Evolutionary conservation across 2,797 vertebrate genomes (phyloP), one percentile per base, ranked within the genome.

Genomic region (Graptemys geographica): DNA sequence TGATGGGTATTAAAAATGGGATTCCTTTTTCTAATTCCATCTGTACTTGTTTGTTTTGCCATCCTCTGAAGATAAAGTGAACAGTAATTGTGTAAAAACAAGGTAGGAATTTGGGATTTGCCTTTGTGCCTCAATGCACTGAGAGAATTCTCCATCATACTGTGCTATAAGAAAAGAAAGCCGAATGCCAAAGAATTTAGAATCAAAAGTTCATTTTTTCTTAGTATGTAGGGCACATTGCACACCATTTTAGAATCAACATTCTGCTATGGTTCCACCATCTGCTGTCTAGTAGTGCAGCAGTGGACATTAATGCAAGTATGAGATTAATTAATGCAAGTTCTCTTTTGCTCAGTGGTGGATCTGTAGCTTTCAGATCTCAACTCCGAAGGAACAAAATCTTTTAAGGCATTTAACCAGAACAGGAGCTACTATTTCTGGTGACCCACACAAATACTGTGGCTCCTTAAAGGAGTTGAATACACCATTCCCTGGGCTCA

Each of bases 401-500:
- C 83, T 88, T 13, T 88, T 13, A 89, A 83, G 88, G 80, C 95
- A 87, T 91, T 94, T 95, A 94, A 95, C 90, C 79, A 89, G 88
- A 4, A 2, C 84, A 96, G 90, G 7, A 31, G 74, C 74, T 78
- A 49, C 93, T 95, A 96, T 96, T 97, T 94, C 96, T 96, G 88
- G 92, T 91, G 95, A 96, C 93, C 94, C 90, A 97, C 95, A 96
- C 96, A 96, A 95, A 87, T 59, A 87, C 59, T 90, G 91, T 3
- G 3, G 90, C 33, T 96, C 90, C 89, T 96, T 88, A 88, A 74
- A 96, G 96, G 81, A 94, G 86, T 0, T 91, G 95, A 96, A 96
- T 95, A 92, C 83, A 49, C 95, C 90, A 94, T 83, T 95, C 96
- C 91, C 79, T 96, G 96, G 21, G 94, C 95, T 96, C 95, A 95